phyloP scores from a whole-genome alignment of 2,888 invertebrate genomes.

The Phytoseiulus persimilis region DNA sequence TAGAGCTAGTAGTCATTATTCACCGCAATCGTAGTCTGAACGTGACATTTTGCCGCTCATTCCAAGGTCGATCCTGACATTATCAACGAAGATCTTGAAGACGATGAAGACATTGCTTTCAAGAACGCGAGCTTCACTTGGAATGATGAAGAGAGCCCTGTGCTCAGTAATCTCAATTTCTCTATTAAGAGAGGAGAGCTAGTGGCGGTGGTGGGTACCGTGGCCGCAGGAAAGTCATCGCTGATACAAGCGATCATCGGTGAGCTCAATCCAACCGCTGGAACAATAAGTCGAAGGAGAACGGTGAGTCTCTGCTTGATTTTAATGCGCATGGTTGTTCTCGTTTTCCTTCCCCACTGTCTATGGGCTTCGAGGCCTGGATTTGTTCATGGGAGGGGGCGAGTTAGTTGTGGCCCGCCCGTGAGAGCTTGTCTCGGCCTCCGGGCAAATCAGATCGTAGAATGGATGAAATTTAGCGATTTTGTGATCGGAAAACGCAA shows the following conservation, averaged over 20 bases:
- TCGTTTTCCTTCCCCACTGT: too few species aligned
- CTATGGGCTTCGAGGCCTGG: too few species aligned
- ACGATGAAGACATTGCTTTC: slow-evolving; percentile 8
- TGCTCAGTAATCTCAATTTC: slow-evolving; percentile 49
- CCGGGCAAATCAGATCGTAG: too few species aligned
- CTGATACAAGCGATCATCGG: slow-evolving; percentile 53
- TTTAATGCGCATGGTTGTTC: too few species aligned
- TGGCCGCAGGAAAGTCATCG: slow-evolving; percentile 54
- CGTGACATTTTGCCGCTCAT: too few species aligned
- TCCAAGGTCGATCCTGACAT: slow-evolving; percentile 24
- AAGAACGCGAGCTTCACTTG: slow-evolving; percentile 17
- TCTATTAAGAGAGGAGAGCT: slow-evolving; percentile 49
- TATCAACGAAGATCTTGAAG: neutral
- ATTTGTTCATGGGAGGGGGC: too few species aligned
- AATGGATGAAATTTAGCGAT: too few species aligned
- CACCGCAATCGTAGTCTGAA: too few species aligned
- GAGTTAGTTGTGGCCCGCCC: too few species aligned
- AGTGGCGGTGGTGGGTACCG: slow-evolving; percentile 53
- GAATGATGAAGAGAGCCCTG: neutral
- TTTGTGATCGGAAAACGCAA: too few species aligned
- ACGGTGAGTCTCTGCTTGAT: neutral
- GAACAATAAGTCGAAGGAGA: neutral
- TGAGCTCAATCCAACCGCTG: slow-evolving; percentile 51
- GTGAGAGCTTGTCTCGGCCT: too few species aligned
- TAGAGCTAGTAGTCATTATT: too few species aligned